Evolutionary conservation across 2,113 vertebrate genomes (phyloP).

Genomic region (Hiodon alosoides): DNA sequence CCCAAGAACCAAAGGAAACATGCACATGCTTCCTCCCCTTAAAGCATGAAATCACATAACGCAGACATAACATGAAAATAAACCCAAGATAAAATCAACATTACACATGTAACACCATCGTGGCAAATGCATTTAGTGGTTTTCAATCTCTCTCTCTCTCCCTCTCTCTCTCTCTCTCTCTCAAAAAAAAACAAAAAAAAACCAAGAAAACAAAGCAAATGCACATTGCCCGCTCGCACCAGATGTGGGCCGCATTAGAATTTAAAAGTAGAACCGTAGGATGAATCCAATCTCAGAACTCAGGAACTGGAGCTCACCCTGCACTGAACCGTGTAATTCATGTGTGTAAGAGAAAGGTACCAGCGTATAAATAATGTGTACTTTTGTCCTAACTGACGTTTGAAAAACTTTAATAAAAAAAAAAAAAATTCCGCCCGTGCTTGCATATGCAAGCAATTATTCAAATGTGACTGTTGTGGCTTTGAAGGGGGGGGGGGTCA

Average conservation of each 20-base stretch:
- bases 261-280: conserved; percentile 27
- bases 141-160: background rate
- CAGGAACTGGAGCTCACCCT: conserved; percentile 44
- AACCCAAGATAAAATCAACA: conserved; percentile 17
- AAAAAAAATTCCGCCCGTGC: conserved; percentile 37
- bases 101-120: conserved; percentile 16
- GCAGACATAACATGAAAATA: conserved; percentile 5
- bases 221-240: background rate
- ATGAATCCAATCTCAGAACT: conserved; percentile 36
- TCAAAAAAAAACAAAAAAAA: conserved; percentile 1
- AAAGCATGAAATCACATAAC: conserved; percentile 14
- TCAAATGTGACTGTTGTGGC: conserved; percentile 28
- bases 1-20: conserved; percentile 9
- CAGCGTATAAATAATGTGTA: conserved; percentile 37
- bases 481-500: conserved; percentile 30
- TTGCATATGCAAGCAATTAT: conserved; percentile 50
- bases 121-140: background rate
- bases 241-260: conserved; percentile 36
- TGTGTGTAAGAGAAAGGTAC: conserved; percentile 34
- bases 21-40: conserved; percentile 2
- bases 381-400: conserved; percentile 46
- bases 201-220: background rate
- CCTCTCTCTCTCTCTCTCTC: background rate
- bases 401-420: conserved; percentile 27
- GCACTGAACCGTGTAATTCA: conserved; percentile 50